phyloP scores from a whole-genome alignment of 2,797 vertebrate species.

The Anguilla anguilla region DNA sequence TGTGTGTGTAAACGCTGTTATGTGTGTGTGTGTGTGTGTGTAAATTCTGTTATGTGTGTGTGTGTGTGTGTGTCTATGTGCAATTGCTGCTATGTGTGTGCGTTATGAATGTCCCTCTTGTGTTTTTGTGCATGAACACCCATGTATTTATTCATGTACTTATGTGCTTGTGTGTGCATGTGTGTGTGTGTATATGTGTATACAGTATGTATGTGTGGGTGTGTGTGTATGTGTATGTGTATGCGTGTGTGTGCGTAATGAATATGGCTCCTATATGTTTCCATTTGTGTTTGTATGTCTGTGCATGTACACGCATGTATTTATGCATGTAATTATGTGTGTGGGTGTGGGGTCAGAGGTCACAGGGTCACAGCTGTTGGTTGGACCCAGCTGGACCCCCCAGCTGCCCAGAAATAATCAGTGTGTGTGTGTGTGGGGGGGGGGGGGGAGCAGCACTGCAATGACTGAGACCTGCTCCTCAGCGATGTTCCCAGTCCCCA shows the following conservation, averaged over 20 bases:
- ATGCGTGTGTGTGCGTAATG: no score
- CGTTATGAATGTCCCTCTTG: background rate
- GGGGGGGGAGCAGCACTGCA: background rate
- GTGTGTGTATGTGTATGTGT: background rate
- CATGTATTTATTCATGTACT: background rate
- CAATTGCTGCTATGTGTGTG: background rate
- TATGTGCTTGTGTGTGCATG: background rate
- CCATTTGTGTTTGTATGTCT: background rate
- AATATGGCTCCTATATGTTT: no score
- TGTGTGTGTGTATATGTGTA: background rate
- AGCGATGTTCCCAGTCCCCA: background rate
- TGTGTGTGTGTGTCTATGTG: conserved; percentile 8
- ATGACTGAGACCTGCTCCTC: background rate
- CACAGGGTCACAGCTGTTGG: background rate
- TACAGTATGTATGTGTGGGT: background rate
- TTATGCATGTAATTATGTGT: background rate
- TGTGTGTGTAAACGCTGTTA: background rate
- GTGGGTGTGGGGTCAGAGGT: background rate
- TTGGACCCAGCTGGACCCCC: background rate
- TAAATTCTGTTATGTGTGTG: no score
- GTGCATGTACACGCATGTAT: background rate
- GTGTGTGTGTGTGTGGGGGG: background rate
- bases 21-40: conserved; percentile 17
- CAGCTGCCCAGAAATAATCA: background rate
- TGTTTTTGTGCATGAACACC: background rate